These are phyloP conservation scores for Syrrhaptes paradoxus DNA, from an alignment of 2,113 vertebrate genomes.

Conservation along the genomic window DNA sequence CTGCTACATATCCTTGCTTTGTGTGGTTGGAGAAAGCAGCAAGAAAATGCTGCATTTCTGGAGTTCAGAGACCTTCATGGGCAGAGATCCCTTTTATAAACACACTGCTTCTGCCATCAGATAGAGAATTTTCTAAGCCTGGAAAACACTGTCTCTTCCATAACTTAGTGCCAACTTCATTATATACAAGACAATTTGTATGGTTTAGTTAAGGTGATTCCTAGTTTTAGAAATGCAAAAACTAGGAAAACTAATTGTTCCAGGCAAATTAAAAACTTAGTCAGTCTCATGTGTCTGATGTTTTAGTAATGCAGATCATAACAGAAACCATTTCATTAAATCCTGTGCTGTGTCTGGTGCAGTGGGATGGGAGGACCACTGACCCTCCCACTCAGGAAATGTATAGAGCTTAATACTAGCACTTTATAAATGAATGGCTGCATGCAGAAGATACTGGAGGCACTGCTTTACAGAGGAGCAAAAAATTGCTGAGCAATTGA, in stretches of 20 bases:
- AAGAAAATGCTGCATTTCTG: not conserved
- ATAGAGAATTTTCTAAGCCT: not conserved
- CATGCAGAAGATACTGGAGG: not conserved
- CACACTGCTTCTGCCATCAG: not conserved
- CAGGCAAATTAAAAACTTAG: not conserved
- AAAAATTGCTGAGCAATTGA: not conserved
- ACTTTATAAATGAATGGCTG: not conserved
- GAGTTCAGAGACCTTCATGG: not conserved
- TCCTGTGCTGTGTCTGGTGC: not conserved
- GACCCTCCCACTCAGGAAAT: not conserved
- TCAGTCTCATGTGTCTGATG: not conserved
- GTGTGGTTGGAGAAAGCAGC: not conserved
- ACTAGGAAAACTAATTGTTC: not conserved
- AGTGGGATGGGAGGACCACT: not conserved
- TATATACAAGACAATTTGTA: not conserved
- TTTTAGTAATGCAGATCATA: not conserved
- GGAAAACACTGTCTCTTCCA: not conserved
- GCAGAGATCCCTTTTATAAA: not conserved
- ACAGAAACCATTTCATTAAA: not conserved
- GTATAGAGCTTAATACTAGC: not conserved
- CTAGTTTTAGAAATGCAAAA: not conserved
- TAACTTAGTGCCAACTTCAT: not conserved
- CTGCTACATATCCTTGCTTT: not conserved
- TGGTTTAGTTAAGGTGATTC: not conserved
- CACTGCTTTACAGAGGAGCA: not conserved